Evolutionary conservation across 1,140 invertebrate species (phyloP), one percentile per base, ranked within the genome.

Genomic region (Nylanderia fulva): DNA sequence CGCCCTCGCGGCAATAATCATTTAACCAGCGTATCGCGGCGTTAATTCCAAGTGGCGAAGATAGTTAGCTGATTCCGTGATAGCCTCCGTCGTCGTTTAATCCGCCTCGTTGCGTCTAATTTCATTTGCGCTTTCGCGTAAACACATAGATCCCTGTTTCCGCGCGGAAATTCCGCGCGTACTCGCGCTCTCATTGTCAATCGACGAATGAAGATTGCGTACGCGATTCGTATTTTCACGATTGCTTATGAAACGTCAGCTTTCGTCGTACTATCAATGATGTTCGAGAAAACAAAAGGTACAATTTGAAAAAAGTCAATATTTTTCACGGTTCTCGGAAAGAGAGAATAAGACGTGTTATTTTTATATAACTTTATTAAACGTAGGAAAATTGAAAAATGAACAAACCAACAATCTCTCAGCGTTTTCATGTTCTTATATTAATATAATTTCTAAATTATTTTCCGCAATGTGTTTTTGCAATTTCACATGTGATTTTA

Each of bases 21-120:
- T 82, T 82, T 45, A 58, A 64, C 36, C 36, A 82, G 52, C 66
- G 27, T 58, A 66, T 82, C 77, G 77, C 66, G 24, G 36, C 66
- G 52, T 82, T 82, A 82, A 82, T 82, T 82, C n/a, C 24, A 13
- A 69, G 13, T n/a, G 58, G 77, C 24, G 24, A 58, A 48, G 48
- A 82, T 58, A 60, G 75, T 36, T 66, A 36, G 24, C 64, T 36
- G 77, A 82, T 60, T 82, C 0, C 36, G 24, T 29, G 64, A 79
- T 79, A 56, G 64, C 29, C 21, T n/a, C 1, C 27, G 27, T 72
- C 24, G 48, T 27, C 66, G 66, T 82, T 82, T 72, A 72, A 82
- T 82, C 54, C 54, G 8, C 66, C 24, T 58, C 36, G 76, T 29
- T 79, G 63, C 63, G 24, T 80, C 66, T 71, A 72, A 80, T 80